Evolutionary conservation across 2,888 invertebrate genomes (phyloP), one percentile per base, ranked within the genome.

Genomic region (Melitaea athalia): DNA sequence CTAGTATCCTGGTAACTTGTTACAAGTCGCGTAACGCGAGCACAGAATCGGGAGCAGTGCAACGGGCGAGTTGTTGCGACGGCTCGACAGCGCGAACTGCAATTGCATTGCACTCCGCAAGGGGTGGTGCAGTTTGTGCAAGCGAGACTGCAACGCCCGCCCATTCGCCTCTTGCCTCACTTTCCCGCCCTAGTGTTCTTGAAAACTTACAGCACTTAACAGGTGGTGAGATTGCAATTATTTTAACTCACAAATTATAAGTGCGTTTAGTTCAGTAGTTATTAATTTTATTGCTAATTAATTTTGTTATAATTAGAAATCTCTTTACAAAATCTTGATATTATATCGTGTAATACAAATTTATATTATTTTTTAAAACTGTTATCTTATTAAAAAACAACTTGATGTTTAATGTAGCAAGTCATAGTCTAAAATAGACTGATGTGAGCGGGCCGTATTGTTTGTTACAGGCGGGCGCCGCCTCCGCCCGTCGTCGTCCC

Each of bases 111-210:
- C 79, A 80, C 78, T 84, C 80, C 80, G 77, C 74, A 80, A 85
- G 88, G 91, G 92, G 91, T 89, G 90, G 91, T 89, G 91, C 91
- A 91, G 83, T 74, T 81, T 85, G 89, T 89, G 91, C 91, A 91
- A 92, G 92, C 88, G 91, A 91, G 91, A 92, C 90, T 90, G 90
- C 91, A 87, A 75, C 90, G 89, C 93, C 92, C 91, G 91, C 93
- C 92, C 92, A 89, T 87, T 88, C 82, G 84, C 87, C 86, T 86
- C 84, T 85, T 89, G 87, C 88, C 89, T 92, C 91, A 89, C 91
- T 89, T 92, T 92, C 89, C 89, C 91, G 91, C 92, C 91, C 90
- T 90, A 87, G 81, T 86, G 83, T 82, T 85, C 82, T 78, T 76
- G 76, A 77, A 80, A 87, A 85, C 82, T 88, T 85, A 83, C 81